Percentiles rank a stretch among this genome's conserved stretches.
These are phyloP conservation scores for Centropyge bicolor DNA, from an alignment of 2,797 vertebrate genomes.

Conservation along the genomic window DNA sequence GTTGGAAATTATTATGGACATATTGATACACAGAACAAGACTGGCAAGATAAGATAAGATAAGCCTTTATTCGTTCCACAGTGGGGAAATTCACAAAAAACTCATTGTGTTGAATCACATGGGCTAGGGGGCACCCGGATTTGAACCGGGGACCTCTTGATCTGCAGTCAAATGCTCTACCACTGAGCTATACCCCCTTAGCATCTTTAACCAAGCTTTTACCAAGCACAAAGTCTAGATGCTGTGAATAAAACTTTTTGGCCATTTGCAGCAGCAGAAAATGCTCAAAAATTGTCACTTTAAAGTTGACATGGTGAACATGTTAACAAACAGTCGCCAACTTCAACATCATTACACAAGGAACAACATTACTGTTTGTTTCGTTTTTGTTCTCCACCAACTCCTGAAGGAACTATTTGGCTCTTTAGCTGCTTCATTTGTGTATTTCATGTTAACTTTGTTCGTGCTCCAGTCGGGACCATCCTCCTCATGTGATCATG, in stretches of 20 bases:
- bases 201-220: neutral
- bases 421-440: neutral
- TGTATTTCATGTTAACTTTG: neutral
- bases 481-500: neutral
- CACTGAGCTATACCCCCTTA: constrained; percentile 85
- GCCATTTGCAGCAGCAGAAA: neutral
- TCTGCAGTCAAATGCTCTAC: constrained; percentile 86
- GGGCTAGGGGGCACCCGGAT: constrained; percentile 85
- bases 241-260: neutral
- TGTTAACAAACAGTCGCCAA: neutral
- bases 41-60: too few species aligned
- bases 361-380: neutral
- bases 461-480: neutral
- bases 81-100: too few species aligned
- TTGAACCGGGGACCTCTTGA: constrained; percentile 85
- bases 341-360: neutral
- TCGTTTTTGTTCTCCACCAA: neutral
- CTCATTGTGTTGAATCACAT: too few species aligned
- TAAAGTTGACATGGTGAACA: neutral
- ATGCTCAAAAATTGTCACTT: neutral
- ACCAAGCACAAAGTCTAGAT: neutral
- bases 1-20: neutral
- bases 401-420: neutral
- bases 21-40: neutral
- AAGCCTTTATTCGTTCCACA: too few species aligned